Base-by-base conservation (phyloP, 2,797 vertebrate species). In the Acrossocheilus wenchowensis region DNA sequence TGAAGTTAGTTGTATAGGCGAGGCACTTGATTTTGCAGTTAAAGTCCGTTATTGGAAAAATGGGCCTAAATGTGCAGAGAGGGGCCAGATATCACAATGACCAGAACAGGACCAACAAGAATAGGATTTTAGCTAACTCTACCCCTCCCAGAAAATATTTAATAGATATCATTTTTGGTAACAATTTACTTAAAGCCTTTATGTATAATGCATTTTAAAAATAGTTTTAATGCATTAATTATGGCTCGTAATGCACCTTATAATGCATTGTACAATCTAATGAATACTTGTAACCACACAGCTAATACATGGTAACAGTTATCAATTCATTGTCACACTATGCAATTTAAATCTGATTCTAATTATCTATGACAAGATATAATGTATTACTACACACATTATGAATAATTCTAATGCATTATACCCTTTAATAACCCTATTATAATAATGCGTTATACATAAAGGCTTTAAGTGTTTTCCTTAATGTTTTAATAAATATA, bases 1-100 rank as follows among this genome's bases (percentile, higher is more conserved):
- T 57, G 45, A 78, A 69, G 54, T 77, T 52, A 79, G 34, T 41
- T 62, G 36, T 62, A 26, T 81, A 48, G 30, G n/a, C 43, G 39
- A 73, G 11, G 26, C 12, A 75, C 17, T 36, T 68, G 66, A 68
- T 34, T 74, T 73, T 43, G 21, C 26, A 23, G 17, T 75, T 30
- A 34, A 50, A 78, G 54, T 62, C 4, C 4, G 9, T 78, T 62
- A 62, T 17, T 62, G 14, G 1, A 41, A 77, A 30, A 21, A 50
- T 30, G 3, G 74, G 19, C 19, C 17, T 23, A 36, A 23, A 77
- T 11, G 1, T 41, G 6, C 36, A 78, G 12, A 78, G 23, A 78
- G 34, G 52, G 36, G 23, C 23, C 36, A 26, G 43, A 62, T 43
- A 43, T 41, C 14, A 45, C 23, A 36, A 19, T 68, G 30, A 68